Conservation (phyloP, 2,888 invertebrate genomes). For the Hylaea fasciaria region DNA sequence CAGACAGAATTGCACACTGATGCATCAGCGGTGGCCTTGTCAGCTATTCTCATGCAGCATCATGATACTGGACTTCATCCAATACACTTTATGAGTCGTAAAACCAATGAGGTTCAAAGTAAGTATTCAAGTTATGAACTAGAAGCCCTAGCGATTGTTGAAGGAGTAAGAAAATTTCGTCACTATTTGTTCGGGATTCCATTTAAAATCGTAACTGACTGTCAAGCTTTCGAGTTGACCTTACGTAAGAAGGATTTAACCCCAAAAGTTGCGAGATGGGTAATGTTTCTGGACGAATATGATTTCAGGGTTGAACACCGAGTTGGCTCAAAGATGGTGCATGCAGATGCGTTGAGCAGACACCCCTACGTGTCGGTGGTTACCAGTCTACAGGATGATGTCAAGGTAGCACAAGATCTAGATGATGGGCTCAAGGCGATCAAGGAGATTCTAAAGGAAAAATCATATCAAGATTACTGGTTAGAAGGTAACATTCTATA, state of each 20-base stretch:
- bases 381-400: conserved; percentile 19
- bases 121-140: conserved; percentile 38
- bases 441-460: conserved; percentile 29
- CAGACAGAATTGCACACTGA: too few species aligned
- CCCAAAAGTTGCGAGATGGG: conserved; percentile 36
- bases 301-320: too few species aligned
- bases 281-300: conserved; percentile 34
- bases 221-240: conserved; percentile 26
- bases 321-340: conserved; percentile 39
- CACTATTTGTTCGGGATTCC: conserved; percentile 38
- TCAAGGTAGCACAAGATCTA: conserved; percentile 33
- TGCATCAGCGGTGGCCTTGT: conserved; percentile 12
- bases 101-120: conserved; percentile 7
- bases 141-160: conserved; percentile 39
- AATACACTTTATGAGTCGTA: conserved; percentile 25
- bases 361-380: conserved; percentile 13
- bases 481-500: conserved; percentile 42
- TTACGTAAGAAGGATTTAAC: conserved; percentile 30
- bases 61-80: conserved; percentile 13
- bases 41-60: conserved; percentile 18
- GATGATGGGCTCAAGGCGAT: conserved; percentile 42
- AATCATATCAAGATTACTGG: conserved; percentile 26
- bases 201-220: conserved; percentile 32
- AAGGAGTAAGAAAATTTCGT: conserved; percentile 30
- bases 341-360: conserved; percentile 39